phyloP scores from a whole-genome alignment of 2,797 vertebrate genomes.

The Neostethus bicornis region DNA sequence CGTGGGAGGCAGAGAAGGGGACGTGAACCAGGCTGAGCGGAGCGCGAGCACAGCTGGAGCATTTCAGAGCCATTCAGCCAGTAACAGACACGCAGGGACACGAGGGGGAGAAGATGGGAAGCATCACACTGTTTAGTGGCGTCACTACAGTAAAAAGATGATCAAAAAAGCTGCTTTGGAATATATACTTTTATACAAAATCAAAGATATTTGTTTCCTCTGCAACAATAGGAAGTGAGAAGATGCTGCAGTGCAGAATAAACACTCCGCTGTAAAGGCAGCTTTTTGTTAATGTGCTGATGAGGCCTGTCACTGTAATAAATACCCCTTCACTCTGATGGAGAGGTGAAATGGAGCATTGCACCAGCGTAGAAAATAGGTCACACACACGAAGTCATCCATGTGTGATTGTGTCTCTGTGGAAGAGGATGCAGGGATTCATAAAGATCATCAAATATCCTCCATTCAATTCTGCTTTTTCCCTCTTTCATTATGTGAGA shows the following conservation, averaged over 20 bases:
- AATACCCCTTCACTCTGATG: slow-evolving; percentile 20
- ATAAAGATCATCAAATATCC: slow-evolving; percentile 9
- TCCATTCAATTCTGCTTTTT: slow-evolving; percentile 8
- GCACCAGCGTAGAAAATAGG: slow-evolving; percentile 64
- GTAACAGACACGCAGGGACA: slow-evolving; percentile 38
- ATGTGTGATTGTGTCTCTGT: slow-evolving; percentile 44
- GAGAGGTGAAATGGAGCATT: slow-evolving; percentile 43
- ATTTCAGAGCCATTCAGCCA: slow-evolving; percentile 49
- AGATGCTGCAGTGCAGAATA: slow-evolving; percentile 43
- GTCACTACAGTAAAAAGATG: not conserved
- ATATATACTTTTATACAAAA: slow-evolving; percentile 8
- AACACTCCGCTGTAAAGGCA: slow-evolving; percentile 18
- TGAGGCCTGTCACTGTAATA: slow-evolving; percentile 33
- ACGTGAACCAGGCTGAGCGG: slow-evolving; percentile 45
- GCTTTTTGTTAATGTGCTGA: slow-evolving; percentile 42
- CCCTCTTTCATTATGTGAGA: not conserved
- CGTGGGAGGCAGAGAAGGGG: slow-evolving; percentile 34
- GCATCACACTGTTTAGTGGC: slow-evolving; percentile 9
- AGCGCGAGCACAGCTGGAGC: slow-evolving; percentile 51
- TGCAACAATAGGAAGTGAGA: slow-evolving; percentile 54
- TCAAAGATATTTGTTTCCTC: slow-evolving; percentile 42
- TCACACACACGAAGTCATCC: slow-evolving; percentile 66
- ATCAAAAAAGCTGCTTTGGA: slow-evolving; percentile 20
- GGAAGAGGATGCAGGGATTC: slow-evolving; percentile 5
- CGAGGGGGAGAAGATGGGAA: slow-evolving; percentile 35